Conservation (phyloP, 64 coral and sea anemone species). For the Montipora cactus region DNA sequence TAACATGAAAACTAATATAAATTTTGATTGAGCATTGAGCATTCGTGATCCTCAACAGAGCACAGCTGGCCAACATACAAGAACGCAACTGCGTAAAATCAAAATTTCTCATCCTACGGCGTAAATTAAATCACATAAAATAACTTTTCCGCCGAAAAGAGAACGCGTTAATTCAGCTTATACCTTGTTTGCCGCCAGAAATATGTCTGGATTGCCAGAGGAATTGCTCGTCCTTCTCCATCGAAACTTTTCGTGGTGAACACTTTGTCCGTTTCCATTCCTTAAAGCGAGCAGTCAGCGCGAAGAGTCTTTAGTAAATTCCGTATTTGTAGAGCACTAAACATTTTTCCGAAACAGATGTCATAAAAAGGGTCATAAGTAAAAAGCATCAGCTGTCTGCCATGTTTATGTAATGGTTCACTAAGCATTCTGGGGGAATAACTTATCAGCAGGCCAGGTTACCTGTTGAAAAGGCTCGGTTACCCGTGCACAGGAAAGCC, state of each 20-base stretch:
- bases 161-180: background rate
- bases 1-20: no score
- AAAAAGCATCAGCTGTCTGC: slow-evolving; percentile 13
- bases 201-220: slow-evolving; percentile 98
- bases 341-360: slow-evolving; percentile 1
- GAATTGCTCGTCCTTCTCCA: slow-evolving; percentile 89
- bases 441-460: background rate
- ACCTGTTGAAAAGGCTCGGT: background rate
- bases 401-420: slow-evolving; percentile 5
- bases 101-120: background rate
- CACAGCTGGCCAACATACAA: no score
- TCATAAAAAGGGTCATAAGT: background rate
- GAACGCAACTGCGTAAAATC: no score
- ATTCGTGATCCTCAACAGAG: no score
- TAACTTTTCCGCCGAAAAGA: no score
- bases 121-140: background rate
- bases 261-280: slow-evolving; percentile 62
- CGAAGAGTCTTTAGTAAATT: background rate
- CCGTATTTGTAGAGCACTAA: background rate
- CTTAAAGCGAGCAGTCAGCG: background rate
- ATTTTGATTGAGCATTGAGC: no score
- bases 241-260: slow-evolving; percentile 88
- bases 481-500: background rate
- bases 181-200: slow-evolving; percentile 99
- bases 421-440: background rate